Evolutionary conservation across 2,113 vertebrate species (phyloP).

Genomic region (Aphelocoma coerulescens): DNA sequence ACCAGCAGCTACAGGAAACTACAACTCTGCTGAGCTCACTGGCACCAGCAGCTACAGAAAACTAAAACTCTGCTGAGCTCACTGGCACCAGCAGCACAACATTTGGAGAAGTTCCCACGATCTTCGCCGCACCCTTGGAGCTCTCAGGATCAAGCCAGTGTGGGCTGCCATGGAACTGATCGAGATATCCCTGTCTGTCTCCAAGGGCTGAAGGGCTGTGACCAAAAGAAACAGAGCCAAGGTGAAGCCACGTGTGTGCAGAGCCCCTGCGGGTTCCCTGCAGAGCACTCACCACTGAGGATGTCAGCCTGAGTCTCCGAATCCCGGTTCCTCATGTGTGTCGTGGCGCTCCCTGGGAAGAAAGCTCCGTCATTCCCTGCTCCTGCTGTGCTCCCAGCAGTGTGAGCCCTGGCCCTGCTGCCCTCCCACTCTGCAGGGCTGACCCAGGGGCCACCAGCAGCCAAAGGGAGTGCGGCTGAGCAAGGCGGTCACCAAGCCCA

Average conservation of each 20-base stretch:
- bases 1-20: no score
- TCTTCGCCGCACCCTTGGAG: not conserved
- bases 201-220: not conserved
- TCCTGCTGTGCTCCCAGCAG: not conserved
- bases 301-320: not conserved
- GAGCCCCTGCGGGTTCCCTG: accelerated
- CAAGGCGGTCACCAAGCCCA: not conserved
- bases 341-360: not conserved
- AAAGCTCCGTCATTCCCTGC: not conserved
- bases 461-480: not conserved
- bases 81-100: not conserved
- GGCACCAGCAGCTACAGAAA: no score
- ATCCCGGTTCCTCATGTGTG: not conserved
- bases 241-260: accelerated
- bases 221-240: not conserved
- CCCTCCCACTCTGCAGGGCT: not conserved
- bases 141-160: not conserved
- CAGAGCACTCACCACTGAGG: not conserved
- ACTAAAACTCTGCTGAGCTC: no score
- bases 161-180: not conserved
- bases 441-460: not conserved
- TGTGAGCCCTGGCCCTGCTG: not conserved
- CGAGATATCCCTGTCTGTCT: not conserved
- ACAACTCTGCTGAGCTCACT: no score
- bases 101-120: accelerated